Evolutionary conservation across 1,140 invertebrate species (phyloP), one percentile per base, ranked within the genome.

Genomic region (Pachyrhynchus sulphureomaculatus): DNA sequence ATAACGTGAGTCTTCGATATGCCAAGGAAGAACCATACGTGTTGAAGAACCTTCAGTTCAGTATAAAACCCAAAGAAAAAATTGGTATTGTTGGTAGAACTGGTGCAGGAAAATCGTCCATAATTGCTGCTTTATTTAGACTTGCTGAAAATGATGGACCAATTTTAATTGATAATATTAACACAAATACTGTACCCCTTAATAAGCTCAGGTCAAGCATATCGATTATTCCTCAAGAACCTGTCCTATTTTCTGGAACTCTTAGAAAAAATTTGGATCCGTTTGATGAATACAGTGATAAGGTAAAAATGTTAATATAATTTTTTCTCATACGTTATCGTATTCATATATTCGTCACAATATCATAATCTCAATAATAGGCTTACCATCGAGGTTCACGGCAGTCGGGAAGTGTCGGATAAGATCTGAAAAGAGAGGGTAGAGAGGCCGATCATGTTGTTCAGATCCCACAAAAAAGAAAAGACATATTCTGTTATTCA

Each of bases 181-280:
- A 79, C 1, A 82, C 82, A 0, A 68, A 68, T 52, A 59, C 64
- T 15, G 71, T 80, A 34, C 72, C 75, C 1, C 73, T 90, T 10
- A 77, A 84, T 54, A 80, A 83, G 54, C 73, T 90, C 3, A 71
- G 88, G 29, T 78, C 79, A n/a, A 81, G 80, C 59, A 76, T 90
- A 29, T 86, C 86, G 1, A 88, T 89, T 49, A 88, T 89, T 62
- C 88, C 88, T 13, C 88, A 88, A 74, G 86, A 82, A 51, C 86
- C 88, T 5, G 82, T 90, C 13, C 69, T 89, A 3, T 88, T 88
- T 73, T 89, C 90, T 55, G 84, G 83, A 18, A 80, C 79, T 34
- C 63, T 87, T 47, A 70, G 87, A 42, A 81, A 81, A 67, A 88
- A 88, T 73, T 72, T 89, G 37, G 86, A 89, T 75, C 6, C 70